Base-by-base conservation (phyloP, 2,113 vertebrate genomes). In the Grallaria varia region DNA sequence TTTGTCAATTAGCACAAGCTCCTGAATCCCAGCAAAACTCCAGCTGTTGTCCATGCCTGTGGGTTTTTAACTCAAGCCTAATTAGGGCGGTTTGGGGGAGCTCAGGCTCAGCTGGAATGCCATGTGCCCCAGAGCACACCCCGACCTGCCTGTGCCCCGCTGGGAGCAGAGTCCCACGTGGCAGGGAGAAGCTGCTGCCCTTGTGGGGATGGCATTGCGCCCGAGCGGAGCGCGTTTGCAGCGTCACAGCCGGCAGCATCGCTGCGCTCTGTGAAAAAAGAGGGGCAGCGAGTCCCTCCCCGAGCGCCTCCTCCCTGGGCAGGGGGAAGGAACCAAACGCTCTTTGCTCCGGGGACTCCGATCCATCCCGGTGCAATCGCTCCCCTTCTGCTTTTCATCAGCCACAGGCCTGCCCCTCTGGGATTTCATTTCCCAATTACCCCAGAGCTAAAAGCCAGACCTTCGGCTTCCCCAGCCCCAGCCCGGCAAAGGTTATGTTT, bases 401-500 rank as follows among this genome's bases (percentile, higher is more conserved):
- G 31, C 37, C 83, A 30, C 44, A n/a, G 58, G 1, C 14, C 22
- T 28, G 58, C 75, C 59, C 59, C 71, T 71, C 75, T 7, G 67
- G 55, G 62, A 62, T 68, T 91, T 56, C 20, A 49, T 87, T 84
- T 67, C 28, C 68, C 73, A 53, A 23, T 84, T 79, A 81, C 40
- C 31, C 16, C 47, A 3, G 69, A 72, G 84, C 66, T 71, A 67
- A 96, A 94, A 94, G 86, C 76, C 91, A 94, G 77, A 60, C 40
- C 81, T 37, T 60, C 1, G 2, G 39, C 60, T 56, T 64, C 66
- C 55, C 76, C 27, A 4, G 44, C 13, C 68, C 50, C 24, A 6
- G 24, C 47, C 2, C 87, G 72, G 80, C 86, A 89, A 89, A 96
- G 94, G 95, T 91, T 89, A 72, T 91, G 91, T 82, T 95, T 64